Evolutionary conservation across 2,113 vertebrate species (phyloP).

Genomic region (Oxyura jamaicensis): DNA sequence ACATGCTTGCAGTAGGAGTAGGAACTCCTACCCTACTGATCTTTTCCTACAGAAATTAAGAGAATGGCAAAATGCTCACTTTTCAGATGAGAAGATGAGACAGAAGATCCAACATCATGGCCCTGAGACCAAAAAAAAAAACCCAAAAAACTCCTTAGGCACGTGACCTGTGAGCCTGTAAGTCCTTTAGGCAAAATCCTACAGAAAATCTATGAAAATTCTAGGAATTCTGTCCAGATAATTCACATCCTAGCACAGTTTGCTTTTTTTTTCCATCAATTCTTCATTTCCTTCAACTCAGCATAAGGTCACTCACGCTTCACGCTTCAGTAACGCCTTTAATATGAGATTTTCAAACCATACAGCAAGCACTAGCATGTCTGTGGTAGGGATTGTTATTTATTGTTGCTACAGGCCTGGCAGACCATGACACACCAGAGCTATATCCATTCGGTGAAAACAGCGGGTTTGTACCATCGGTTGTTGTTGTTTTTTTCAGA

Average conservation of each 20-base stretch:
- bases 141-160: no score
- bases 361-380: neutral
- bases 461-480: neutral
- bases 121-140: neutral
- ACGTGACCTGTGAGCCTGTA: neutral
- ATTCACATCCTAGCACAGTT: neutral
- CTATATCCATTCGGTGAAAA: neutral
- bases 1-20: rapidly evolving
- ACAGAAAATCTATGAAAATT: neutral
- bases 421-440: neutral
- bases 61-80: neutral
- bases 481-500: neutral
- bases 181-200: neutral
- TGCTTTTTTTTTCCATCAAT: neutral
- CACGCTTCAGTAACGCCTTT: neutral
- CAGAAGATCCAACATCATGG: neutral
- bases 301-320: neutral
- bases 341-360: neutral
- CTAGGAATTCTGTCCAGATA: neutral
- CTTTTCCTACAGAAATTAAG: neutral
- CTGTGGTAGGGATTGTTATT: neutral
- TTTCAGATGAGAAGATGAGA: neutral
- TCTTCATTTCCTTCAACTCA: neutral
- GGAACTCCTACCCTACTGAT: neutral
- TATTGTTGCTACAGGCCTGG: neutral